Evolutionary conservation across 2,797 vertebrate species (phyloP), one percentile per base, ranked within the genome.

Genomic region (Pitangus sulphuratus): DNA sequence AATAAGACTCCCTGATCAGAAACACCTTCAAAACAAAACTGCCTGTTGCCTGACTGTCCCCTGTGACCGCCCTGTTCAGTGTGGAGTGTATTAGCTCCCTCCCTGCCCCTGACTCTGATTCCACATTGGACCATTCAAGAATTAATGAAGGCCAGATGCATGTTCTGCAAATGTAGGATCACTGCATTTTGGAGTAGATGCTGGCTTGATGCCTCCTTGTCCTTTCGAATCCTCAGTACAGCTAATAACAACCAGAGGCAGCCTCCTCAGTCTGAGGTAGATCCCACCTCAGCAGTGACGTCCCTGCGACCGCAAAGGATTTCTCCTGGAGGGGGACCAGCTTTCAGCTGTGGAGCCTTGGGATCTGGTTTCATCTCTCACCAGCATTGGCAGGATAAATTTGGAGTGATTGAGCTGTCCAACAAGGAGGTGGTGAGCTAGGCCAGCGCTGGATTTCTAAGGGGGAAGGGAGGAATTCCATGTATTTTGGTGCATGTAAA

Each of bases 101-200:
- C 47, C 81, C 54, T 37, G 44, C 7, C 26, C 30, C 50, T 37
- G 8, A 3, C n/a, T 56, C 53, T 2, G 11, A 84, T 85, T 96
- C 66, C 96, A 96, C 44, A 5, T 93, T 76, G 80, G 81, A 97
- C 90, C 91, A 91, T 90, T 98, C 94, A 97, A 74, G 65, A 86
- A 86, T 79, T 98, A 98, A 97, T 95, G 94, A 97, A 96, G 97
- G 82, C 97, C 97, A 98, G 97, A 98, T 96, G 97, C 89, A 90
- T 82, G 83, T 90, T 95, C 93, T 94, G 74, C 58, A 76, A 90
- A 92, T 39, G 66, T 39, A 78, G 71, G 78, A 95, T 95, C 87
- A 42, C 57, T 96, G 80, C 89, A 84, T 96, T 93, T 93, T 93
- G 92, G 91, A 95, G 78, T 71, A 93, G 95, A 79, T 12, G 47